Evolutionary conservation across 2,113 vertebrate genomes (phyloP), one percentile per base, ranked within the genome.

Genomic region (Catharus fuscescens): DNA sequence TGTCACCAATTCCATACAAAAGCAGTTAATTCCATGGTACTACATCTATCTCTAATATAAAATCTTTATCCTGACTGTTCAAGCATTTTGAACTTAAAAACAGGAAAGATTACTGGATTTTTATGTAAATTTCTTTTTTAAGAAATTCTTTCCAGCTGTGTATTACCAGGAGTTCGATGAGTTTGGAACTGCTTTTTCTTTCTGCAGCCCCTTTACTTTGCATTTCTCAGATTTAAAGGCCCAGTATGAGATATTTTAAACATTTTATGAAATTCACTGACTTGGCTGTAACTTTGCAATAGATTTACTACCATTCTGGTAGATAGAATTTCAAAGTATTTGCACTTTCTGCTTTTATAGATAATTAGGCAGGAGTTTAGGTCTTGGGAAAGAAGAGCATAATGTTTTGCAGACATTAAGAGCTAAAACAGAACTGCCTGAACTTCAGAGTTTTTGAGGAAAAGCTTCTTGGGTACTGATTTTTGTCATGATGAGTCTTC

Each of bases 21-120:
- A 8, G 10, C 45, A 61, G 25, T 61, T 80, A 69, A 72, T 67
- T 80, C 79, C 42, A 4, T 77, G 42, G 15, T 45, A 25, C 8
- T 57, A 1, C 1, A 0, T 61, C n/a, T 65, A 1, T 57, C 1
- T 54, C 12, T 66, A 20, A 45, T 76, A 14, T 17, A 65, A 57
- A 67, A 76, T 7, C 21, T 85, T 69, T 69, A n/a, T 45, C 31
- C 10, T 40, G 61, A 19, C 31, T 79, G 31, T 72, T 79, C 5
- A 2, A 45, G 19, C 28, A 38, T 59, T 88, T 93, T 79, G 53
- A 64, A 80, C 90, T 91, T 88, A 32, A 9, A 23, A 18, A 47
- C 8, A 36, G 18, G 42, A 57, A 85, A 69, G 47, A 57, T 2
- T 0, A 34, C 54, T 6, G 12, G 8, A 44, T 52, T 79, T 18